Base-by-base conservation (phyloP, 1,140 invertebrate genomes). In the Psilanteris sp. region DNA sequence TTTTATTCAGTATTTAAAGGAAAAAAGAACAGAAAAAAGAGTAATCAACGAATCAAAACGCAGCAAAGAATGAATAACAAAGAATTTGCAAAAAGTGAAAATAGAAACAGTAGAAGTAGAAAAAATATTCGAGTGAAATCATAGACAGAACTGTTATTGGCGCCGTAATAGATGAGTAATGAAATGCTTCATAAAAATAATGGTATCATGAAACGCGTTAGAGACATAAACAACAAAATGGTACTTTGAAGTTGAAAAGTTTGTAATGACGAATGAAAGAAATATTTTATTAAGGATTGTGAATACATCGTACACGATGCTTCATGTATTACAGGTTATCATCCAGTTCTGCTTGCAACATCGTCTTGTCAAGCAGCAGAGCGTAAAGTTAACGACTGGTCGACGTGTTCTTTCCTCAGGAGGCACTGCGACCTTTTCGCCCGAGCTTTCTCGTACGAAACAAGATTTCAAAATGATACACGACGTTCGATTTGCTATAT, bases 361-460 rank as follows among this genome's bases (percentile, higher is more conserved):
- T 77, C 74, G 61, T 67, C 74, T 71, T 67, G 66, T 44, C 54
- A 44, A 41, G 74, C 74, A 77, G 36, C 74, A 26, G 74, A 77
- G 74, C 74, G 74, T 77, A 67, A 77, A 71, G 66, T 77, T 77
- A 77, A 77, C 74, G 74, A 77, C 74, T 71, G 66, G 73, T 66
- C 66, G 73, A 76, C 73, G 71, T 71, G 66, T 66, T 76, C 73
- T 76, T 59, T 43, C 44, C 73, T 76, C 73, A 66, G 59, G 73
- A 71, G 66, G 36, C 64, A 24, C 24, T 9, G 46, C 55, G 48
- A 55, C 72, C 55, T 62, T 72, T 64, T 62, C 43, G 46, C 55
- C 41, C 41, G 9, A 55, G 62, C 37, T 57, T 75, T 55, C 62
- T 61, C 54, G 20, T 24, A 68, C 55, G 59, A 68, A 75, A 75